Evolutionary conservation across 2,888 invertebrate genomes (phyloP), one percentile per base, ranked within the genome.

Genomic region (Ichneumoninae sp.): DNA sequence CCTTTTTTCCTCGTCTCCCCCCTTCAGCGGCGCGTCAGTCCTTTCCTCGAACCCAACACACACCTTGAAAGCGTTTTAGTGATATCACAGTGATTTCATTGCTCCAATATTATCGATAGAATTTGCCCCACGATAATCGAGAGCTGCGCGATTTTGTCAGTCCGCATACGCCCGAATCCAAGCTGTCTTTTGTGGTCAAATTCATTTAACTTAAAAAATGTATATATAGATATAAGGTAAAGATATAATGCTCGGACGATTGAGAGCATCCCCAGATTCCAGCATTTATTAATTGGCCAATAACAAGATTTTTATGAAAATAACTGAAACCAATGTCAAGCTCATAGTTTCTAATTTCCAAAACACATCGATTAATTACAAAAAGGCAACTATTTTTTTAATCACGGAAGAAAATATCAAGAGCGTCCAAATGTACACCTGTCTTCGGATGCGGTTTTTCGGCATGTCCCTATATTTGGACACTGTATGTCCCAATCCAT

Each of bases 1-100:
- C 71, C 44, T 30, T 60, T 71, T 52, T 80, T 71, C 44, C 44
- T 40, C 68, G n/a, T 40, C 19, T 66, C 68, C 68, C 60, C 47
- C 79, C 73, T 73, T 68, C 66, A 77, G 50, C 78, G 71, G 68
- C 74, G 74, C 81, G 47, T 71, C 75, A 85, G 80, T 71, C 79
- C 10, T 81, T 86, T 89, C 85, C 78, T 91, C 90, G 91, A 91
- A 89, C 89, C 89, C 90, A 88, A 90, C 89, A 91, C 90, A 92
- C 91, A 91, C 89, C 90, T 93, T 93, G 91, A 93, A 93, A 93
- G 92, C 93, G 93, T 93, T 93, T 93, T 92, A 92, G 93, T 92
- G 93, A 93, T 93, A 93, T 93, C 93, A 93, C 93, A 93, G 93
- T 93, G 93, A 93, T 93, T 93, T 93, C 93, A 93, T 93, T 93